Percentiles rank a stretch among this genome's conserved stretches.
These are phyloP conservation scores for Papilio demoleus DNA, from an alignment of 2,888 invertebrate genomes.

Conservation along the genomic window DNA sequence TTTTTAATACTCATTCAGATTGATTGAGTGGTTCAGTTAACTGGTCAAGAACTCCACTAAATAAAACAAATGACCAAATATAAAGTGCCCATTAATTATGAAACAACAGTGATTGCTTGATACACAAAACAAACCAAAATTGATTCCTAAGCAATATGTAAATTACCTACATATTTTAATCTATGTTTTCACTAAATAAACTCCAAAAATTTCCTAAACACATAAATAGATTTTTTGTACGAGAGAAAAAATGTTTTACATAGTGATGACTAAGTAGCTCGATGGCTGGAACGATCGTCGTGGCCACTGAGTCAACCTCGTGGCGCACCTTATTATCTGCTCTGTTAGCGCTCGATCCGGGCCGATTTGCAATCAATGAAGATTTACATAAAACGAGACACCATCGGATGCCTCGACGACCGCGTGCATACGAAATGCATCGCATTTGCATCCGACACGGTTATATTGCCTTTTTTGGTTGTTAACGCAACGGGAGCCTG, in stretches of 20 bases:
- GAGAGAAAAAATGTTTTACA: background rate
- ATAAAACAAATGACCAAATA: too few species aligned
- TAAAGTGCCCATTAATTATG: background rate
- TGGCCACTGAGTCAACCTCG: constrained; percentile 47
- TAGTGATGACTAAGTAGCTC: constrained; percentile 30
- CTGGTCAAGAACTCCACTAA: background rate
- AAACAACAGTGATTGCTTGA: background rate
- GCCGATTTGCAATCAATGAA: constrained; percentile 78
- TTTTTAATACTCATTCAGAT: constrained; percentile 26
- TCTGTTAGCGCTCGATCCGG: constrained; percentile 61
- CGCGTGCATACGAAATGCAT: constrained; percentile 58
- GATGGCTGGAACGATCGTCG: constrained; percentile 19
- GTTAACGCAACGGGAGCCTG: constrained; percentile 37
- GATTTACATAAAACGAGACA: constrained; percentile 73
- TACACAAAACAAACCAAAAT: background rate
- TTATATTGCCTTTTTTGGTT: constrained; percentile 48
- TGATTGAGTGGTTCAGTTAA: background rate
- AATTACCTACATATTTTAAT: too few species aligned
- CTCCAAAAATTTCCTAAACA: background rate
- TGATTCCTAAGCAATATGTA: too few species aligned
- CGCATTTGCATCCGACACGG: constrained; percentile 52
- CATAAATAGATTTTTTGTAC: background rate
- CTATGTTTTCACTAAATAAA: background rate
- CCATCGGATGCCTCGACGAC: constrained; percentile 56
- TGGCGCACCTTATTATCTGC: constrained; percentile 61